Evolutionary conservation across 2,888 invertebrate genomes (phyloP).

Genomic region (Agriotes lineatus): DNA sequence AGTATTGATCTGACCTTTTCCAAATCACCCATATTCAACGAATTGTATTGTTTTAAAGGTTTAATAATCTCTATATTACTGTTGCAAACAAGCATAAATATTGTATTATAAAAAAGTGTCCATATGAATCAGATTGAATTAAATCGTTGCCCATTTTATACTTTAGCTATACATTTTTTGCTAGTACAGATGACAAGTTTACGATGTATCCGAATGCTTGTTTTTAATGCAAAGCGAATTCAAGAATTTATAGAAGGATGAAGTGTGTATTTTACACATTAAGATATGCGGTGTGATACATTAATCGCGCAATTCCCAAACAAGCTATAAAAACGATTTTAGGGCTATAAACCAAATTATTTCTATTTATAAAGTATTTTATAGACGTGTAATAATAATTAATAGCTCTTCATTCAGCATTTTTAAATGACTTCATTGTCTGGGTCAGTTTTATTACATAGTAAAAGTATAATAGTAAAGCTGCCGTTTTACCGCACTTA

Average conservation of each 20-base stretch:
- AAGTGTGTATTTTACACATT: conserved; percentile 22
- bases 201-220: background rate
- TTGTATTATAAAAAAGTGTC: no score
- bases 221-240: background rate
- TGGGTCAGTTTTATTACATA: conserved; percentile 67
- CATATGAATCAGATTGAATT: no score
- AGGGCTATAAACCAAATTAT: conserved; percentile 52
- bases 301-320: conserved; percentile 41
- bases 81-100: no score
- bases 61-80: no score
- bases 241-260: background rate
- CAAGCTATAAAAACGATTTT: conserved; percentile 45
- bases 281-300: conserved; percentile 33
- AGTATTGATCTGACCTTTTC: no score
- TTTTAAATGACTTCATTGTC: conserved; percentile 61
- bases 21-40: no score
- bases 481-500: conserved; percentile 48
- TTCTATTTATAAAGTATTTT: conserved; percentile 57
- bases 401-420: conserved; percentile 62
- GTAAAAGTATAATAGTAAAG: conserved; percentile 63
- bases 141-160: no score
- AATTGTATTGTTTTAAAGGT: no score
- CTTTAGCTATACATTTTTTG: no score
- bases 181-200: no score
- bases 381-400: conserved; percentile 61